Percentiles rank a stretch among this genome's conserved stretches.
phyloP scores from a whole-genome alignment of 2,113 vertebrate species.

The Bubo bubo region DNA sequence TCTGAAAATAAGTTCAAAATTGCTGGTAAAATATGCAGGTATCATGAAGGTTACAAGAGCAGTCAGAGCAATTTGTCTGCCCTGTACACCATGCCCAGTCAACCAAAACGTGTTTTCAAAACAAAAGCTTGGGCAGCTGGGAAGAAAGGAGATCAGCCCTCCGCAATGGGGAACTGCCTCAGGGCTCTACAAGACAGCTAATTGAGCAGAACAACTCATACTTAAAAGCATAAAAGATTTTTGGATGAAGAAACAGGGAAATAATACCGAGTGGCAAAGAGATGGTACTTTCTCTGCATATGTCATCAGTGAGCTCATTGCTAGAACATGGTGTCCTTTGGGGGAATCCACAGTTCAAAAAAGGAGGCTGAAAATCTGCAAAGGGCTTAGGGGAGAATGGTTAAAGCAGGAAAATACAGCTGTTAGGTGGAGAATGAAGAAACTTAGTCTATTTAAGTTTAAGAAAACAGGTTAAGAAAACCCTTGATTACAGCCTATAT shows the following conservation, averaged over 20 bases:
- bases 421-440: not conserved
- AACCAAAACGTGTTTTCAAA: slow-evolving; percentile 5
- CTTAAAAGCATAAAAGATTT: not conserved
- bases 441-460: not conserved
- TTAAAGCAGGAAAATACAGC: not conserved
- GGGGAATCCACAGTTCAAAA: not conserved
- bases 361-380: not conserved
- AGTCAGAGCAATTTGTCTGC: not conserved
- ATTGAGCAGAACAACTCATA: slow-evolving; percentile 4
- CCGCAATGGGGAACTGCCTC: not conserved
- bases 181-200: not conserved
- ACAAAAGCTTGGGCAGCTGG: not conserved
- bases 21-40: not conserved
- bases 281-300: not conserved
- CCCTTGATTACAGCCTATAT: not conserved
- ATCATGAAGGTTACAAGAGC: not conserved
- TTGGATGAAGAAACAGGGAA: not conserved
- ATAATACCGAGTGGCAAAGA: not conserved
- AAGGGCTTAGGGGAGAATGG: not conserved
- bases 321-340: not conserved
- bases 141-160: not conserved
- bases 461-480: not conserved
- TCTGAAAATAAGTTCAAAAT: not conserved
- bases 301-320: not conserved
- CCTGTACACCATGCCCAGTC: not conserved